These are phyloP conservation scores for Megathymus violae DNA, from an alignment of 1,140 invertebrate genomes.

Conservation along the genomic window DNA sequence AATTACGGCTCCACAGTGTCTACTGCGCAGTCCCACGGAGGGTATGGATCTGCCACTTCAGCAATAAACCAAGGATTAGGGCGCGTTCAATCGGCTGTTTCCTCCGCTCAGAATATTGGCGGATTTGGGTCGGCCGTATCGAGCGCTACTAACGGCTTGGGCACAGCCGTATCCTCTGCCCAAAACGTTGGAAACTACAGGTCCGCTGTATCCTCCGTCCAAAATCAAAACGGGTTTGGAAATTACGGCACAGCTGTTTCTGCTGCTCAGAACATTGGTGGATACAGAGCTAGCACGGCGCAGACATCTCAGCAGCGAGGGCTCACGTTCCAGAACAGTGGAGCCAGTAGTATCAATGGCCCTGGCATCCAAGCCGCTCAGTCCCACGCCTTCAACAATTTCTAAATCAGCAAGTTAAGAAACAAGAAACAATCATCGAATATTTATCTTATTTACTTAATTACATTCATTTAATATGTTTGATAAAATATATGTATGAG, in stretches of 20 bases:
- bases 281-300: conserved; percentile 56
- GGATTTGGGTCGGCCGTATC: conserved; percentile 53
- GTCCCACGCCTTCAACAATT: conserved; percentile 60
- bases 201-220: conserved; percentile 54
- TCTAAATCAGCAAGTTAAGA: conserved; percentile 50
- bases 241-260: conserved; percentile 44
- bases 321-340: conserved; percentile 54
- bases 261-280: conserved; percentile 51
- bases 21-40: conserved; percentile 50
- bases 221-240: conserved; percentile 36
- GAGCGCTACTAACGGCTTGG: conserved; percentile 45
- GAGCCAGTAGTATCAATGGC: conserved; percentile 60
- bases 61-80: conserved; percentile 42
- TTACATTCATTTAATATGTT: too few relatives aligned
- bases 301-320: conserved; percentile 57
- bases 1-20: conserved; percentile 55
- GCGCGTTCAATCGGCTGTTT: conserved; percentile 45
- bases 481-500: conserved; percentile 38
- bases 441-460: too few relatives aligned
- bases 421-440: too few relatives aligned
- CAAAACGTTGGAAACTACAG: conserved; percentile 52
- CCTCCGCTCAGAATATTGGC: conserved; percentile 46
- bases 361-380: conserved; percentile 68
- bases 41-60: conserved; percentile 51
- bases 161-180: conserved; percentile 55